Evolutionary conservation across 53 echinoderm and acorn worm species (phyloP), one percentile per base, ranked within the genome.

Genomic region (Actinopyga echinites): DNA sequence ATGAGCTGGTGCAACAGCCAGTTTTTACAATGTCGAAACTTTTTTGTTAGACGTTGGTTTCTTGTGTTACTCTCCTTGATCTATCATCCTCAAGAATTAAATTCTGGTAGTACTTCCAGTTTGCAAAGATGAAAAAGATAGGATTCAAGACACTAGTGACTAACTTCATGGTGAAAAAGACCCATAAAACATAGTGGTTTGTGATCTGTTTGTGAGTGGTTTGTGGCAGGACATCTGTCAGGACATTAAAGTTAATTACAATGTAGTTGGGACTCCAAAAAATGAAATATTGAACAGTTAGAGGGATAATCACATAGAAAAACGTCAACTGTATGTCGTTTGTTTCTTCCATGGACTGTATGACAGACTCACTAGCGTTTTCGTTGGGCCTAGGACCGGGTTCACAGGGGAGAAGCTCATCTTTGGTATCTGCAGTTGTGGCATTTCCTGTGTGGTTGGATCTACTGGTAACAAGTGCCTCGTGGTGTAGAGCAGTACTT

Each of bases 41-140:
- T n/a, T n/a, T n/a, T n/a, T n/a, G 30, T 44, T 44, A 71, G 6
- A 71, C 71, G 26, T 71, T 71, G 10, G 71, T 71, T 42, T 71
- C 71, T 17, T 71, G 71, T 9, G 71, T 71, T 44, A 24, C 37
- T 20, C 71, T 34, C 42, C 71, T 71, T 40, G 40, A 40, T 40
- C 42, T 40, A 26, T 71, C 23, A 12, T 6, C 7, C 21, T 4
- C 24, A 19, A 38, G 35, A 36, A 36, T 30, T 20, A 71, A 12
- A 23, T 44, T 44, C 44, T 28, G 38, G 43, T 42, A 12, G 23
- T 71, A 40, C 23, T 40, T 71, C 71, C 71, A 43, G 9, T 24
- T 71, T 15, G 34, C 71, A 24, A 71, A 24, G 24, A 71, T n/a
- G 28, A 71, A 45, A 24, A 40, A 9, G 17, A 44, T 40, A 7